phyloP scores from a whole-genome alignment of 2,797 vertebrate species.

The Tamandua tetradactyla region DNA sequence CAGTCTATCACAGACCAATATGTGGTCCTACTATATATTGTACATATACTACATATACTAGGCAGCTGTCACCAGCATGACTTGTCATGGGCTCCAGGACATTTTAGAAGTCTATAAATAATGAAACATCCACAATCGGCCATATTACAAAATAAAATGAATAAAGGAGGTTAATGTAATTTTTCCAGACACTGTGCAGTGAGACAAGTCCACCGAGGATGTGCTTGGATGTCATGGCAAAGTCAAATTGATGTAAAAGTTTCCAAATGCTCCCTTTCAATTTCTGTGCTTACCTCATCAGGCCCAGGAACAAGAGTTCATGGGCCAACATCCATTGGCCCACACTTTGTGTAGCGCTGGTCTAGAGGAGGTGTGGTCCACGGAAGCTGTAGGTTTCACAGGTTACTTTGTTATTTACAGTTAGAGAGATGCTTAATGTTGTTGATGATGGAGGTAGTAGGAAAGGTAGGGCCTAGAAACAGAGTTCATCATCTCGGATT shows the following conservation, averaged over 20 bases:
- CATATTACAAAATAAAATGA: background rate
- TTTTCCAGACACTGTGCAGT: background rate
- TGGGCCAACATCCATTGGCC: background rate
- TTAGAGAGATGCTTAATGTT: background rate
- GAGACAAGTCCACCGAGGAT: background rate
- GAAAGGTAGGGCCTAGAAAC: background rate
- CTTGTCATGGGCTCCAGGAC: background rate
- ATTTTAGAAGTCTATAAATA: background rate
- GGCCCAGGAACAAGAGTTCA: background rate
- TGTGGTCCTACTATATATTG: background rate
- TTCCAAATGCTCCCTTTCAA: background rate
- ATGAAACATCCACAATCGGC: background rate
- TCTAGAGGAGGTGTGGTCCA: background rate
- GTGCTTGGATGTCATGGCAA: background rate
- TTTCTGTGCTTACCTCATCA: background rate
- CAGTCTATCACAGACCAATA: background rate
- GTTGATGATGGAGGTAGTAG: too few relatives aligned
- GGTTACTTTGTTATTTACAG: background rate
- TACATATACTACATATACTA: too few relatives aligned
- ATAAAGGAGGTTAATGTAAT: background rate
- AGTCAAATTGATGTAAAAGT: too few relatives aligned
- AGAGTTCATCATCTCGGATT: background rate
- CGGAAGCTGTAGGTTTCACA: background rate
- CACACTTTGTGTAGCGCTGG: background rate
- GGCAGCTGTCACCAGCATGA: background rate